Evolutionary conservation across 2,888 invertebrate genomes (phyloP).

Genomic region (Octonoba sinensis): DNA sequence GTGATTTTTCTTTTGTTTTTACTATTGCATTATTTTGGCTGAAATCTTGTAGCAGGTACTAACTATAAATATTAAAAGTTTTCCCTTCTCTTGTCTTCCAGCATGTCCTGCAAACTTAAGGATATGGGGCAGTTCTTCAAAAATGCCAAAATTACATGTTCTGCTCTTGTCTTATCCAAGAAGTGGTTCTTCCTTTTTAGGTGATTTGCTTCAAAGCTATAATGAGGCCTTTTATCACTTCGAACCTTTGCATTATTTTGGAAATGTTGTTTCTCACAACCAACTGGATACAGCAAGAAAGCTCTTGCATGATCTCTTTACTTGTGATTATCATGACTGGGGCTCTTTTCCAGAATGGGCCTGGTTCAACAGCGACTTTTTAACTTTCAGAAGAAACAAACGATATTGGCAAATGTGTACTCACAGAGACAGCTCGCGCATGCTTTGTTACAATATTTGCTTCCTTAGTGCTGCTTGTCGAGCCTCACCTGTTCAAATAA

Average conservation of each 20-base stretch:
- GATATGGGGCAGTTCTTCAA: constrained; percentile 30
- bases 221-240: constrained; percentile 68
- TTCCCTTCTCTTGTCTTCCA: constrained; percentile 15
- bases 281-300: constrained; percentile 51
- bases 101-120: constrained; percentile 35
- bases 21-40: too few species aligned
- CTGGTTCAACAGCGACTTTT: constrained; percentile 53
- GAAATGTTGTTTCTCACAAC: constrained; percentile 61
- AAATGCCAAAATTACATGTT: constrained; percentile 56
- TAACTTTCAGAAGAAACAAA: constrained; percentile 65
- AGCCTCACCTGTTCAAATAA: constrained; percentile 66
- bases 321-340: constrained; percentile 59
- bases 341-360: constrained; percentile 62
- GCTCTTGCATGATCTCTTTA: constrained; percentile 55
- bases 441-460: constrained; percentile 65
- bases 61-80: background rate
- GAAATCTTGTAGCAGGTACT: too few species aligned
- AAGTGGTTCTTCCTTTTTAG: constrained; percentile 67
- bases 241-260: constrained; percentile 67
- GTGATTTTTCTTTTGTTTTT: too few species aligned
- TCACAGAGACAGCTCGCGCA: constrained; percentile 57
- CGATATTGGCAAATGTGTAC: constrained; percentile 66
- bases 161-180: constrained; percentile 60
- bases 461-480: constrained; percentile 67
- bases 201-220: constrained; percentile 65